Evolutionary conservation across 2,888 invertebrate species (phyloP).

Genomic region (Ophion ellenae): DNA sequence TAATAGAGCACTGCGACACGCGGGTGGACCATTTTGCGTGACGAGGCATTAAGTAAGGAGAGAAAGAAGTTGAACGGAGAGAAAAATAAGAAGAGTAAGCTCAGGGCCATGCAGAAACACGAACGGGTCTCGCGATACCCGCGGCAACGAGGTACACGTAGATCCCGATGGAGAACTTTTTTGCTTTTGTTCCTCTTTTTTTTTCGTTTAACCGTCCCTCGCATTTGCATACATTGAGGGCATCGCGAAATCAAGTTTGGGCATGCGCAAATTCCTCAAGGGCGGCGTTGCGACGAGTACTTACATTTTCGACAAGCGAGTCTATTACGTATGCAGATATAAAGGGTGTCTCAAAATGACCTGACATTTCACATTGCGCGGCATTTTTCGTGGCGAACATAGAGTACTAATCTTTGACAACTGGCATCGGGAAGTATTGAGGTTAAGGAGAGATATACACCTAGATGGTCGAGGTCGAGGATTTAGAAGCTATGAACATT

Average conservation of each 20-base stretch:
- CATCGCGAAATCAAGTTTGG: conserved; percentile 31
- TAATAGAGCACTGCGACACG: conserved; percentile 14
- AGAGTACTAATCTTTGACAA: no score
- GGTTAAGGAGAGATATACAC: no score
- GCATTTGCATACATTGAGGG: conserved; percentile 27
- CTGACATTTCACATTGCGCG: no score
- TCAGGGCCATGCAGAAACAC: conserved; percentile 21
- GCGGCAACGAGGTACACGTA: conserved; percentile 8
- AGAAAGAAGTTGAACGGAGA: neutral
- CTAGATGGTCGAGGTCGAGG: no score
- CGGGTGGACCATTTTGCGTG: conserved; percentile 44
- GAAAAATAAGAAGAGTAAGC: conserved; percentile 7
- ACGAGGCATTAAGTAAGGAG: conserved; percentile 24
- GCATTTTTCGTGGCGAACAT: no score
- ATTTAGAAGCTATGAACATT: no score
- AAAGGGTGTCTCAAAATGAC: no score
- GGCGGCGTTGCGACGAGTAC: conserved; percentile 34
- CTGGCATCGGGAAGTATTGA: no score
- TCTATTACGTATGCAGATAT: conserved; percentile 5
- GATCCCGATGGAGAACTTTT: neutral
- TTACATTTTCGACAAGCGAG: conserved; percentile 11
- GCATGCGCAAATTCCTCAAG: conserved; percentile 4
- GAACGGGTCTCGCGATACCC: conserved; percentile 1
- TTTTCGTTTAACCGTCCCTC: conserved; percentile 9
- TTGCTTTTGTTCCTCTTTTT: neutral